Evolutionary conservation across 2,888 invertebrate species (phyloP), one percentile per base, ranked within the genome.

Genomic region (Arenicola marina): DNA sequence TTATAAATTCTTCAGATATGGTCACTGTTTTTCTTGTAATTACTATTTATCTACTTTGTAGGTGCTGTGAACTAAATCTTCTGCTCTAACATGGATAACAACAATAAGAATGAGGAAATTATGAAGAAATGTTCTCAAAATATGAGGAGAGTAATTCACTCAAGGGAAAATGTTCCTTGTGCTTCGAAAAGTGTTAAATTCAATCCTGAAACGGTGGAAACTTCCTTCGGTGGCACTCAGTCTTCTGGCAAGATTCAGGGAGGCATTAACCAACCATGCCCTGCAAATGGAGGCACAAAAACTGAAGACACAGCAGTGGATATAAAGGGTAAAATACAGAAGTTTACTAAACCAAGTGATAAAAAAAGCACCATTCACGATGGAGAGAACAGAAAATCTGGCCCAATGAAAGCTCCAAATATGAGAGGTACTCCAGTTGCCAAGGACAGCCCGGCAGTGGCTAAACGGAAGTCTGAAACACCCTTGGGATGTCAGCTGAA

Each of bases 161-260:
- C 11, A 15, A 11, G 38, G 11, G 11, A 11, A 15, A 38, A 38
- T 18, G 11, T 38, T 11, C 11, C 11, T 24, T n/a, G n/a, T 11
- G 21, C 59, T 15, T 34, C 65, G 21, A 73, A 66, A 61, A 61
- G 70, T 56, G 78, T 78, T 7, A 76, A 71, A 31, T 79, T 79
- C 58, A 76, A 73, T 59, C 53, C 67, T 46, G 73, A 79, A 51
- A 75, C 71, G 48, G 69, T 77, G 21, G 79, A 79, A 62, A 79
- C 77, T n/a, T 78, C 78, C 15, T 75, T 79, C n/a, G 77, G 78
- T 48, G 79, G 79, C 18, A 78, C 78, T 26, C 72, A 76, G 51
- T 73, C 70, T n/a, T 59, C 70, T 15, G 75, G 74, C 3, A 71
- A 63, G 64, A 71, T 78, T 26, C 77, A 76, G 56, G 61, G 56